Evolutionary conservation across 2,797 vertebrate genomes (phyloP).

Genomic region (Malurus leucopterus): DNA sequence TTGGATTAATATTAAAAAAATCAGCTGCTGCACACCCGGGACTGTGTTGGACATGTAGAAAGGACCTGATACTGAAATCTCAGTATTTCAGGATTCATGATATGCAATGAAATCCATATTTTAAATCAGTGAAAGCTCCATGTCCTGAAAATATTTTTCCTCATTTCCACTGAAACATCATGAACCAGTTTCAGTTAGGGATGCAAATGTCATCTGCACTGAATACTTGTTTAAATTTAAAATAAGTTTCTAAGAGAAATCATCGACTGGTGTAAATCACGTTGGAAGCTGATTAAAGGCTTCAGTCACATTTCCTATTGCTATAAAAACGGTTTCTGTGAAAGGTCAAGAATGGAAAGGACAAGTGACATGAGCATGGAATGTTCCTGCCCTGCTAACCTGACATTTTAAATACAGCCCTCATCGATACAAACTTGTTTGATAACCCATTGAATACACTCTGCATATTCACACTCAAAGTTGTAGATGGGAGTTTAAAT

Average conservation of each 20-base stretch:
- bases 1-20: neutral
- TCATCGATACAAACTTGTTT: neutral
- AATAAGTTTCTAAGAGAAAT: neutral
- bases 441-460: neutral
- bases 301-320: neutral
- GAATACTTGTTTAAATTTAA: neutral
- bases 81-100: neutral
- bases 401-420: neutral
- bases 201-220: neutral
- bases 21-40: neutral
- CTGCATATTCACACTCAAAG: neutral
- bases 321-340: neutral
- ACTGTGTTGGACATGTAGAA: rapidly evolving
- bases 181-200: neutral
- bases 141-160: neutral
- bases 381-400: neutral
- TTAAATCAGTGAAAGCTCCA: rapidly evolving
- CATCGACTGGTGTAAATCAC: neutral
- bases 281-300: neutral
- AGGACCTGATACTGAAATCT: neutral
- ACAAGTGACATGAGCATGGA: neutral
- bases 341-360: neutral
- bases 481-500: neutral
- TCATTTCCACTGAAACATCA: neutral
- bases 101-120: neutral